Evolutionary conservation across 2,797 vertebrate genomes (phyloP).

Genomic region (Ceyx erithaca): DNA sequence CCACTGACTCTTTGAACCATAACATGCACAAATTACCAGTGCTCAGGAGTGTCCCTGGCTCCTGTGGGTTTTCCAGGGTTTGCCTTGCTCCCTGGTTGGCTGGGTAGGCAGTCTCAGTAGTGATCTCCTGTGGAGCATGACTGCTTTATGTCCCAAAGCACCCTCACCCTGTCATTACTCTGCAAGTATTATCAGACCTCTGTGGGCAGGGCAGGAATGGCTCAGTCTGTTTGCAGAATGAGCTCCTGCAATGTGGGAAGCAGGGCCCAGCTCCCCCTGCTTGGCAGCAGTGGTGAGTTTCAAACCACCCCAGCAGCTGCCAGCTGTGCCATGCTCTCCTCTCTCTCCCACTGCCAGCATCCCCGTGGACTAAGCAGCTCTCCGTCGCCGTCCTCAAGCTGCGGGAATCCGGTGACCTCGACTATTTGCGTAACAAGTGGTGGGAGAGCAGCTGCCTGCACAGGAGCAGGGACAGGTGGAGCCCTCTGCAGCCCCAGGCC

Average conservation of each 20-base stretch:
- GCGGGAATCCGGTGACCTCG: constrained; percentile 83
- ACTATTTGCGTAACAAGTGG: constrained; percentile 86
- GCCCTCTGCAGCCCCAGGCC: constrained; percentile 76
- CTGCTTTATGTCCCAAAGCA: background rate
- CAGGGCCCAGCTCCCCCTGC: background rate
- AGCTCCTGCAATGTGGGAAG: accelerated
- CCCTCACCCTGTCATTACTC: accelerated
- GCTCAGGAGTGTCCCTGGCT: background rate
- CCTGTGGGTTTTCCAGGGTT: background rate
- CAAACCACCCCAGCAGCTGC: accelerated
- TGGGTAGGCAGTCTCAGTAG: background rate
- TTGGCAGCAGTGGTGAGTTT: accelerated
- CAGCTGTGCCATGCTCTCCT: background rate
- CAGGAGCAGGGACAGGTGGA: background rate
- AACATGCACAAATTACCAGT: accelerated
- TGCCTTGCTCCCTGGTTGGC: background rate
- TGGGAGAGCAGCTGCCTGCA: constrained; percentile 85
- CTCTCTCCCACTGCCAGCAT: constrained; percentile 70
- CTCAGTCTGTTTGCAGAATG: accelerated
- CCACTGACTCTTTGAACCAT: accelerated
- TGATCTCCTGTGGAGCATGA: accelerated
- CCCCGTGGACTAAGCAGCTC: constrained; percentile 81
- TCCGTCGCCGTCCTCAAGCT: constrained; percentile 84
- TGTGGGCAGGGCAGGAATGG: accelerated
- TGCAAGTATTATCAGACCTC: accelerated